phyloP scores from a whole-genome alignment of 2,888 invertebrate genomes.

The Amaurobius ferox region DNA sequence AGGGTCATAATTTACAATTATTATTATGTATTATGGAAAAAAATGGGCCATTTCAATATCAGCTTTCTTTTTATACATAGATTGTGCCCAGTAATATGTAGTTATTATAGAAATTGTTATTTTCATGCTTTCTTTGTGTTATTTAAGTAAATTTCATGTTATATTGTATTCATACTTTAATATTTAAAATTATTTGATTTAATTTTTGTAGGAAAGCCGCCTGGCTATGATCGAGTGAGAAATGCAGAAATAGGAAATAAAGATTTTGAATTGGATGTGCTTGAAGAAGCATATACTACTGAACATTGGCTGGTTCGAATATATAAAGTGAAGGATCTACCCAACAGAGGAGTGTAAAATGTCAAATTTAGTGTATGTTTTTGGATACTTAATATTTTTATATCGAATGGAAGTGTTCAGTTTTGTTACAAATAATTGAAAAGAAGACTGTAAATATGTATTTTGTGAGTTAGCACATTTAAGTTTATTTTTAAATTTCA shows the following conservation, averaged over 20 bases:
- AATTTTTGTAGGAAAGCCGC: conserved; percentile 85
- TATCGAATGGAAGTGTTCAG: conserved; percentile 16
- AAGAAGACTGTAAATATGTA: neutral
- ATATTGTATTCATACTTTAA: too few species aligned
- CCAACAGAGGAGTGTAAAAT: conserved; percentile 87
- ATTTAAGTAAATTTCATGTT: too few species aligned
- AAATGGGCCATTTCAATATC: too few species aligned
- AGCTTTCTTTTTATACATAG: too few species aligned
- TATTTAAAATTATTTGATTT: too few species aligned
- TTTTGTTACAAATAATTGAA: neutral
- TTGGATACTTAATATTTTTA: conserved; percentile 12
- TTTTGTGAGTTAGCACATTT: too few species aligned
- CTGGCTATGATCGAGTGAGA: conserved; percentile 96
- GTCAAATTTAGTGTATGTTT: conserved; percentile 7
- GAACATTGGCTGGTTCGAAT: conserved; percentile 99
- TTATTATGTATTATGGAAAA: too few species aligned
- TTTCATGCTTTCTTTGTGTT: too few species aligned
- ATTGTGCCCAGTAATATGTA: too few species aligned
- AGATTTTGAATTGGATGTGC: conserved; percentile 96
- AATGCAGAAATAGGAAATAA: conserved; percentile 99
- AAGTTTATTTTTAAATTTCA: too few species aligned
- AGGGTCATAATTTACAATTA: too few species aligned
- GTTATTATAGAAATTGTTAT: too few species aligned
- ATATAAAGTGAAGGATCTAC: conserved; percentile 96
- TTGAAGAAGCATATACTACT: conserved; percentile 99